Percentiles rank a stretch among this genome's conserved stretches.
These are phyloP conservation scores for Aepyceros melampus DNA, from an alignment of 2,113 vertebrate species.

Conservation along the genomic window DNA sequence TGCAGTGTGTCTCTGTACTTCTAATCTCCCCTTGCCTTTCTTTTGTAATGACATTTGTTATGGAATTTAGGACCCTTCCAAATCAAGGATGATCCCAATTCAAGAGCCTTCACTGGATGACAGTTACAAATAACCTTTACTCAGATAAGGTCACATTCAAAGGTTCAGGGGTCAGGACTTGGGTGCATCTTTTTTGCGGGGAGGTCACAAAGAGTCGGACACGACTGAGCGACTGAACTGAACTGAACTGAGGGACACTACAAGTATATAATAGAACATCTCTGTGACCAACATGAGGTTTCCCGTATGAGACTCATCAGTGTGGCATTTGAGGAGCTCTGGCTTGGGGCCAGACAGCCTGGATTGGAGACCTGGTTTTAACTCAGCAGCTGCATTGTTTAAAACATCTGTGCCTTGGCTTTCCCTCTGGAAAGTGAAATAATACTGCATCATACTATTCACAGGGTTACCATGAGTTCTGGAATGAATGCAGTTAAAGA, in stretches of 20 bases:
- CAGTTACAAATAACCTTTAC: neutral
- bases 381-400: neutral
- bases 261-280: neutral
- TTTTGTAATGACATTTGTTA: neutral
- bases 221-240: no score
- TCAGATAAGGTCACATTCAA: neutral
- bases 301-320: neutral
- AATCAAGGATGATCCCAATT: neutral
- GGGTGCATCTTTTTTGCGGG: neutral
- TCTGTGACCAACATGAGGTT: neutral
- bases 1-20: neutral
- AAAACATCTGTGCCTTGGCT: neutral
- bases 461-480: neutral
- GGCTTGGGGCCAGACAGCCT: neutral
- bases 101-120: neutral
- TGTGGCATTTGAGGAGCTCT: neutral
- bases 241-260: neutral
- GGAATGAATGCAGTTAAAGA: neutral
- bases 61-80: neutral
- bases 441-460: neutral
- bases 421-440: neutral
- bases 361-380: neutral
- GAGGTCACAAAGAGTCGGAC: no score
- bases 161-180: neutral
- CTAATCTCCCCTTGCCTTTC: neutral